Base-by-base conservation (phyloP, 2,113 vertebrate genomes). In the Protobothrops flavoviridis region DNA sequence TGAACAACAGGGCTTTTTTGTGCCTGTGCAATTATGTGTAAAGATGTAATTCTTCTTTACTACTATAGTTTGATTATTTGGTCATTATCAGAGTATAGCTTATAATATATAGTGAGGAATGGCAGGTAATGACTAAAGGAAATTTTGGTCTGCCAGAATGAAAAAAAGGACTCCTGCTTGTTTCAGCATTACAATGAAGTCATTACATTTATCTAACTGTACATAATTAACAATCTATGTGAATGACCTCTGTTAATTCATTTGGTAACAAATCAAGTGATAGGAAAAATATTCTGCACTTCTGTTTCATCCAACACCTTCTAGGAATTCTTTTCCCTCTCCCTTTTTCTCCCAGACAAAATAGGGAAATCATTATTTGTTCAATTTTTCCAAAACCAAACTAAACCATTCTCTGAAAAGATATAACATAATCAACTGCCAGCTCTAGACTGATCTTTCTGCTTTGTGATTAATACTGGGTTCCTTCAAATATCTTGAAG, bases 391-490 rank as follows among this genome's bases (percentile, higher is more conserved):
- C 91, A 94, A 93, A 95, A 94, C 45, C 85, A 96, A 95, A 85
- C 90, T 91, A 95, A 95, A 57, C 90, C 48, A 90, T 96, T 93
- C 91, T 81, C 85, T 89, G 91, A 91, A 94, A 92, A 91, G 94
- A 95, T 94, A 94, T 95, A 96, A 95, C 96, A 93, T 91, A 93
- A 95, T 87, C 89, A 87, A 81, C 94, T 95, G 93, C 74, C 88
- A 95, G 89, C 94, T 96, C 85, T 56, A 95, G 94, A 86, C 94
- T 93, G 94, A 93, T 92, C 90, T 69, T 92, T 85, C 95, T 95
- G 94, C 94, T 96, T 95, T 97, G 94, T 94, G 96, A 97, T 95
- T 96, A 96, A 97, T 94, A 93, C 91, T 91, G 95, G 90, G 90
- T 85, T 96, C 93, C 96, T 95, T 97, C 96, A 95, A 92, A 96